Conservation (phyloP, 2,888 invertebrate species). For the Ormyrus labotus region DNA sequence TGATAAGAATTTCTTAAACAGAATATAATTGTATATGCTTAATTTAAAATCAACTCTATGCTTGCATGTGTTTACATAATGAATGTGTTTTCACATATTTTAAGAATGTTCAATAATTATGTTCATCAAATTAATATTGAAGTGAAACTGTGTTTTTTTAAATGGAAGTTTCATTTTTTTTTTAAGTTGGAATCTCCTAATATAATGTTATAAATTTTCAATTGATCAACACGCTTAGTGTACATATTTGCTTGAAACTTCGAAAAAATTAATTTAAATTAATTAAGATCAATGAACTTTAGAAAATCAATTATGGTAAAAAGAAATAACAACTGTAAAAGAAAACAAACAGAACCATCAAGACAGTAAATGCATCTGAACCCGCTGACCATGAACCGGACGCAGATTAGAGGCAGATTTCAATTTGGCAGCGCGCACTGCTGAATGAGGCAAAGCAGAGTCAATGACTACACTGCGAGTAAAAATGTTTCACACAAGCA, state of each 20-base stretch:
- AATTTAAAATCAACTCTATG: too few species aligned
- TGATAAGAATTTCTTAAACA: too few species aligned
- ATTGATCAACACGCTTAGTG: too few species aligned
- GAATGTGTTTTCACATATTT: too few species aligned
- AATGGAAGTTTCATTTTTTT: too few species aligned
- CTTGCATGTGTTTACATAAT: too few species aligned
- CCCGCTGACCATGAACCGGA: constrained; percentile 52
- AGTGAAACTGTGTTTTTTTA: too few species aligned
- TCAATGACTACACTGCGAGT: constrained; percentile 16
- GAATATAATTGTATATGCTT: too few species aligned
- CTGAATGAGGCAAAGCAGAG: constrained; percentile 21
- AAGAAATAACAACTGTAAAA: constrained; percentile 22
- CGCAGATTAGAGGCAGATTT: constrained; percentile 50
- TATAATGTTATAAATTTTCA: not conserved
- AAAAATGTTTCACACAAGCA: constrained; percentile 15
- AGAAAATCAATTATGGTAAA: not conserved
- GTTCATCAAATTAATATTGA: too few species aligned
- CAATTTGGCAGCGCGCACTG: constrained; percentile 46
- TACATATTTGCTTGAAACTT: too few species aligned
- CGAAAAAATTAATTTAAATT: not conserved
- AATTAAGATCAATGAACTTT: constrained; percentile 5
- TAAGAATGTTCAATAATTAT: too few species aligned
- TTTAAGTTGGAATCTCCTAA: not conserved
- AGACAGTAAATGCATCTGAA: constrained; percentile 50
- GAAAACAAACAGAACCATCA: constrained; percentile 47